These are phyloP conservation scores for Drosophila acutilabella DNA, from an alignment of 2,888 invertebrate species.

Conservation along the genomic window DNA sequence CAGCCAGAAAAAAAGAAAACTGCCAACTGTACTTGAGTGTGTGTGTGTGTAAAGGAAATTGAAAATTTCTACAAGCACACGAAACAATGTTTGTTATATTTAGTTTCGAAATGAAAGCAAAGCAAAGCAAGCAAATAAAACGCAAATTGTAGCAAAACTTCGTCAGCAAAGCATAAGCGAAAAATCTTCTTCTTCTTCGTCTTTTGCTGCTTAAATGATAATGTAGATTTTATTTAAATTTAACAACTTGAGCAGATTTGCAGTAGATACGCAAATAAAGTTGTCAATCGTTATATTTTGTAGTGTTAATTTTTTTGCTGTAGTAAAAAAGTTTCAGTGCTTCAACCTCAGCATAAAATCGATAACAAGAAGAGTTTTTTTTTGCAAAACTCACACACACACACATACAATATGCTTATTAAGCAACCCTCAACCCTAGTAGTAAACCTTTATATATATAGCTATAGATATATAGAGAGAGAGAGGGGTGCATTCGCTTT, in stretches of 20 bases:
- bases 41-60: conserved; percentile 27
- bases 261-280: conserved; percentile 1
- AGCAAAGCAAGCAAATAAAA: conserved; percentile 43
- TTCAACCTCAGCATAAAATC: conserved; percentile 54
- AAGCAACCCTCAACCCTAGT: conserved; percentile 58
- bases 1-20: conserved; percentile 42
- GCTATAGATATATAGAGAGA: not conserved
- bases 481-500: conserved; percentile 24
- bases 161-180: not conserved
- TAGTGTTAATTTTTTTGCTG: conserved; percentile 17
- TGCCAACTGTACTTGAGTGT: conserved; percentile 63
- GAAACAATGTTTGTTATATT: conserved; percentile 53
- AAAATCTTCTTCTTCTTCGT: not conserved
- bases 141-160: conserved; percentile 19
- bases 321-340: conserved; percentile 18
- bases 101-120: conserved; percentile 37
- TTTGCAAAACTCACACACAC: conserved; percentile 33
- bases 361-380: conserved; percentile 51
- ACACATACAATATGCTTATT: conserved; percentile 59
- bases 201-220: not conserved
- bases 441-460: not conserved
- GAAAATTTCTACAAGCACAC: conserved; percentile 28
- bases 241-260: conserved; percentile 6
- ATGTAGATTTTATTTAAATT: conserved; percentile 8
- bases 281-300: conserved; percentile 13